phyloP scores from a whole-genome alignment of 2,888 invertebrate species.

The Lepetodrilus schrolli region DNA sequence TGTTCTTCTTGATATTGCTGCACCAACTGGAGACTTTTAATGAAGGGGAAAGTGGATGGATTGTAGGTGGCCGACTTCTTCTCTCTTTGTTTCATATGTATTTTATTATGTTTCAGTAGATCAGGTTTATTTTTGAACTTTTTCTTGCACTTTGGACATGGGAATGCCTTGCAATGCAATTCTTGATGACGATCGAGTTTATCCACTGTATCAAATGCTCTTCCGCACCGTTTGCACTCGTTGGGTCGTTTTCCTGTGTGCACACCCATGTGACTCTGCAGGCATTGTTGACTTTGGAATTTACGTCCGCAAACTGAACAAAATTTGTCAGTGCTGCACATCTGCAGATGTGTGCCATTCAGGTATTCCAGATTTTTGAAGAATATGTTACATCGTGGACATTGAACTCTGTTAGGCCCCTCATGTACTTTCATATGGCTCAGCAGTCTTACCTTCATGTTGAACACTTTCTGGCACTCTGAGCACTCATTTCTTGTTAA shows the following conservation, averaged over 20 bases:
- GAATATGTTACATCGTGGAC: background rate
- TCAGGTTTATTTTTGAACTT: background rate
- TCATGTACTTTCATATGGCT: slow-evolving; percentile 7
- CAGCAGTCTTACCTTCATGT: background rate
- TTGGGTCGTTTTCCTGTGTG: slow-evolving; percentile 1
- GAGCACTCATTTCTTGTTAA: background rate
- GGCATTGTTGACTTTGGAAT: background rate
- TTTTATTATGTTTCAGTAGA: background rate
- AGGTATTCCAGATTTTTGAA: background rate
- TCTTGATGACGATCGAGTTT: background rate
- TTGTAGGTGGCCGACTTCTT: background rate
- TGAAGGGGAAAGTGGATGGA: background rate
- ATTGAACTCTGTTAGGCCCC: background rate
- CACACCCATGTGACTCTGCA: slow-evolving; percentile 13
- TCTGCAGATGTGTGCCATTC: background rate
- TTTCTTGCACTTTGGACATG: background rate
- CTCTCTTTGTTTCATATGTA: background rate
- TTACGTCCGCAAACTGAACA: slow-evolving; percentile 3
- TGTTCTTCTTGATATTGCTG: too few species aligned
- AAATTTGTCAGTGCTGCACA: background rate
- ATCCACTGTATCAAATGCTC: background rate
- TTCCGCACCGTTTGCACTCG: background rate
- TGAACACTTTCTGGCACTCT: background rate
- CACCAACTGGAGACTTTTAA: too few species aligned
- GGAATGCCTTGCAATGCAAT: background rate